These are phyloP conservation scores for Bombus waltoni DNA, from an alignment of 1,140 invertebrate species.

Conservation along the genomic window DNA sequence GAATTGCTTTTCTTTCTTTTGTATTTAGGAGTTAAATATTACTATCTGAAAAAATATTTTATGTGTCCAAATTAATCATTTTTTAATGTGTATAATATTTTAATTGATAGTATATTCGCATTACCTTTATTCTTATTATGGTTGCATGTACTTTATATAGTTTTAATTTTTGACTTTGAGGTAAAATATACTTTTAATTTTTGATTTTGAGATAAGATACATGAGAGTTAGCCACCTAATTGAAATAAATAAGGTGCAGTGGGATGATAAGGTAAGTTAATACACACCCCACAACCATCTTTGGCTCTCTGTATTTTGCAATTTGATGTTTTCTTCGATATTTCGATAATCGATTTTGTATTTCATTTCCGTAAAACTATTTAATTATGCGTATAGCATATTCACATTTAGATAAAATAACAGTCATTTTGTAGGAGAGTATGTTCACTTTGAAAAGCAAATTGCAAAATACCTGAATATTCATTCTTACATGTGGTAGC, in stretches of 20 bases:
- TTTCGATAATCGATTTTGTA: not conserved
- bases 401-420: not conserved
- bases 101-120: not conserved
- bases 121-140: not conserved
- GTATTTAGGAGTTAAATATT: not conserved
- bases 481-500: conserved; percentile 71
- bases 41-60: not conserved
- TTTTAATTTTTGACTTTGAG: not conserved
- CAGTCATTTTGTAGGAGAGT: not conserved
- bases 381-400: not conserved
- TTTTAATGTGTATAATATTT: no score
- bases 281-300: conserved; percentile 81
- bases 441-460: conserved; percentile 42
- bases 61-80: not conserved
- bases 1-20: not conserved
- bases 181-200: not conserved
- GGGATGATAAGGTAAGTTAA: conserved; percentile 76
- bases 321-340: conserved; percentile 64
- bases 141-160: not conserved
- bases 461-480: conserved; percentile 74
- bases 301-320: conserved; percentile 79
- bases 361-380: not conserved
- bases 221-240: conserved; percentile 63
- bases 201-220: not conserved
- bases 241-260: conserved; percentile 43